A percentile compares a stretch with the other conserved stretches of the same genome.
Evolutionary conservation across 2,113 vertebrate genomes (phyloP).

Genomic region (Odontophorus gujanensis): DNA sequence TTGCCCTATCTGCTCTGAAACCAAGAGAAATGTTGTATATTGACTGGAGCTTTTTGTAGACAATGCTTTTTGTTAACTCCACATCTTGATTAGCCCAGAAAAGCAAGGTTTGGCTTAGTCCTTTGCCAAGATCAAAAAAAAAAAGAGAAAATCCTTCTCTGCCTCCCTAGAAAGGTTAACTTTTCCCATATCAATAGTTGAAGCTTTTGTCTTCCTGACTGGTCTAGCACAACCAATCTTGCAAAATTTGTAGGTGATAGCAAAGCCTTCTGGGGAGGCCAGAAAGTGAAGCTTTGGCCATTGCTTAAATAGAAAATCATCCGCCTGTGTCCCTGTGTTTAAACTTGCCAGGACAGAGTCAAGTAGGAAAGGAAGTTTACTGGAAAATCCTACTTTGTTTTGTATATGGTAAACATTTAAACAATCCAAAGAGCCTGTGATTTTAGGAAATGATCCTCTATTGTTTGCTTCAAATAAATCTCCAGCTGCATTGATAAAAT

Average conservation of each 20-base stretch:
- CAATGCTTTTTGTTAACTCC: background rate
- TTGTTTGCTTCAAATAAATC: background rate
- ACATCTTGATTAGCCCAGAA: background rate
- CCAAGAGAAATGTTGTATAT: background rate
- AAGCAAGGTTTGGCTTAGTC: background rate
- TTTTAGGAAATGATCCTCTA: background rate
- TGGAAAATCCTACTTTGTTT: constrained; percentile 22
- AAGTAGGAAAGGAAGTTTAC: background rate
- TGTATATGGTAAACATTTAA: constrained; percentile 6
- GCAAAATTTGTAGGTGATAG: background rate
- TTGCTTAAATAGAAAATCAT: constrained; percentile 15
- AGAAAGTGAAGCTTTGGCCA: background rate
- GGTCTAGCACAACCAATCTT: background rate
- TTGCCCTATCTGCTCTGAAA: background rate
- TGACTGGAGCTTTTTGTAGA: background rate
- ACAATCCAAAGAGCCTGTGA: background rate
- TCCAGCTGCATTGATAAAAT: background rate
- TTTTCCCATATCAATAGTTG: background rate
- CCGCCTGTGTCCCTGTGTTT: background rate
- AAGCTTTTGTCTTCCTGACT: background rate
- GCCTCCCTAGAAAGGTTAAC: background rate
- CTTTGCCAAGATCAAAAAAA: constrained; percentile 28
- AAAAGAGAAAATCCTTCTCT: constrained; percentile 5
- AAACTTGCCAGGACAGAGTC: background rate
- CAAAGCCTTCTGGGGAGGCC: background rate